phyloP scores from a whole-genome alignment of 2,797 vertebrate species.

The Toxotes lorentzi region DNA sequence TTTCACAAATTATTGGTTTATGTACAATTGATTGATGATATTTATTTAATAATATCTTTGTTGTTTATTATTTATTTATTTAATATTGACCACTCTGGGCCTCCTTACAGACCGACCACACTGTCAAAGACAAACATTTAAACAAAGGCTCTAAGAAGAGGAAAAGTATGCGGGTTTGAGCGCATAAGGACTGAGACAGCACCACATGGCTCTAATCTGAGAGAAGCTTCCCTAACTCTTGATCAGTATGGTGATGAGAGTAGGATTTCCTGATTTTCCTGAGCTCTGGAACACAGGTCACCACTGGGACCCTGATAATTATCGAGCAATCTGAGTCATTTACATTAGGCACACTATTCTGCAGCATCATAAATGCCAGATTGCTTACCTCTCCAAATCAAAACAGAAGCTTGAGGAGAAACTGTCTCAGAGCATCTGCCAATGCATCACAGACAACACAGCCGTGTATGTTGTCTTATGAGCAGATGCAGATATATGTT shows the following conservation, averaged over 20 bases:
- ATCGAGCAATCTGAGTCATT: conserved; percentile 22
- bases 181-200: neutral
- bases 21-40: neutral
- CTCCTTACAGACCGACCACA: neutral
- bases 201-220: conserved; percentile 21
- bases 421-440: conserved; percentile 10
- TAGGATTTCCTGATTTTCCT: conserved; percentile 33
- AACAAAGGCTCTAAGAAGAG: neutral
- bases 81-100: neutral
- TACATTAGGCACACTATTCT: conserved; percentile 14
- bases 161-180: neutral
- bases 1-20: too few species aligned
- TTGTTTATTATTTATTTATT: neutral
- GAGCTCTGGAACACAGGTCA: conserved; percentile 13
- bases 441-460: neutral
- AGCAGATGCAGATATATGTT: neutral
- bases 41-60: neutral
- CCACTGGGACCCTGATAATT: conserved; percentile 33
- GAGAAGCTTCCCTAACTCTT: conserved; percentile 2
- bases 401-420: conserved; percentile 12
- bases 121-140: neutral
- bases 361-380: conserved; percentile 24
- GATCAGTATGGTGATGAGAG: conserved; percentile 12
- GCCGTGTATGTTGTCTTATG: neutral
- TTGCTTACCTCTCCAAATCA: conserved; percentile 10